Percentiles rank a stretch among this genome's conserved stretches.
Conservation (phyloP, 2,113 vertebrate genomes). For the Lepus europaeus region DNA sequence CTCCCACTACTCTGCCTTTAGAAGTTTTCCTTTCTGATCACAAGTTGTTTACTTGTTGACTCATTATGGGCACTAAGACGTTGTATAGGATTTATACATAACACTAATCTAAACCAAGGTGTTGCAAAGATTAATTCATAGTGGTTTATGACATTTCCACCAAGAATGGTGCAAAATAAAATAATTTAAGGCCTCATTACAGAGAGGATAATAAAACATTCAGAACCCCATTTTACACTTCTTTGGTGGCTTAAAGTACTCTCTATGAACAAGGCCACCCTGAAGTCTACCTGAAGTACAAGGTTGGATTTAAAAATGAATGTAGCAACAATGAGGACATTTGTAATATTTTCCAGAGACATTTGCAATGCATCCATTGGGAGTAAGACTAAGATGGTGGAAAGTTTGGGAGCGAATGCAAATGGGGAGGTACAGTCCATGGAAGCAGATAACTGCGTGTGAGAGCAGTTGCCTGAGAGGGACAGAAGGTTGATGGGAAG, state of each 20-base stretch:
- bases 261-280: neutral
- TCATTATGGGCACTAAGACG: neutral
- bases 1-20: rapidly evolving
- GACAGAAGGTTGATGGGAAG: neutral
- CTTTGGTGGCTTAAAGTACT: neutral
- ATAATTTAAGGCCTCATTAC: neutral
- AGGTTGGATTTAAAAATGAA: neutral
- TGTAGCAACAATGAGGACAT: neutral
- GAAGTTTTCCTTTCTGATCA: neutral
- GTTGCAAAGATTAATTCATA: neutral
- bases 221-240: neutral
- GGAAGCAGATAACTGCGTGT: neutral
- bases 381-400: neutral
- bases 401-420: neutral
- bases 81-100: neutral
- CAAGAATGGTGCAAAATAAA: neutral
- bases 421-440: neutral
- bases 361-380: neutral
- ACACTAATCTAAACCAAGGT: neutral
- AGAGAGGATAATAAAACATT: neutral
- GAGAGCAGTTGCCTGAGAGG: neutral
- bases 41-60: neutral
- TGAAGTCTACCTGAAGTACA: neutral
- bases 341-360: neutral
- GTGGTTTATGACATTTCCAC: neutral